Base-by-base conservation (phyloP, 2,888 invertebrate genomes). In the Heteropelma amictum region DNA sequence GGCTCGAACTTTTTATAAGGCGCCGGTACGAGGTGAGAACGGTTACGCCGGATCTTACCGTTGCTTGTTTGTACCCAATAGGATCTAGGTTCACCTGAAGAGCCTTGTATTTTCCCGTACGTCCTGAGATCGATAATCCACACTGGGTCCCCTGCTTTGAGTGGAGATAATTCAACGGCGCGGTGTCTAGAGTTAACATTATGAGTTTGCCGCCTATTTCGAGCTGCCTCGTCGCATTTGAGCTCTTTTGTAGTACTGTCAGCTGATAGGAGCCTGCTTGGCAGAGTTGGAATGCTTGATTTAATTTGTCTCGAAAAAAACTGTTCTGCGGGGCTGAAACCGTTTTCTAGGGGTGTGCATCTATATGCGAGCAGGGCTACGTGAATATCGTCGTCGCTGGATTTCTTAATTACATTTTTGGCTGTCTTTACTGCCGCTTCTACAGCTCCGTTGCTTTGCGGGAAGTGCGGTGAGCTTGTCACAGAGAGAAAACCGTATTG, bases 101-200 rank as follows among this genome's bases (percentile, higher is more conserved):
- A 28, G 8, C 56, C 8, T 1, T 45, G 8, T 8, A 67, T n/a
- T 8, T 54, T 17, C 6, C 33, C 67, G 19, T 67, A 67, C 6
- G 28, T 30, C 10, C 78, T 17, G 49, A 77, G 42, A 69, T 82
- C 80, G 12, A 77, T 76, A 0, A 83, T 51, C 82, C 83, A 83
- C 0, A 83, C 81, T 10, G 45, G 35, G 1, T 81, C 80, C 6
- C 78, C 79, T 2, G 28, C 40, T 3, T n/a, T 0, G 0, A 81
- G 42, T 5, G 72, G 74, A 10, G 70, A 65, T 33, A 80, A 61
- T 21, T 77, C 58, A 2, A 33, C 28, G 23, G 58, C 68, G 12
- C 77, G 64, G 54, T 80, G 80, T 26, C 76, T 71, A 17, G 47
- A 40, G 54, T 79, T 72, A 40, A 51, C 76, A 7, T 72, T 54